Base-by-base conservation (phyloP, 2,797 vertebrate genomes). In the Rhodeus uyekii region DNA sequence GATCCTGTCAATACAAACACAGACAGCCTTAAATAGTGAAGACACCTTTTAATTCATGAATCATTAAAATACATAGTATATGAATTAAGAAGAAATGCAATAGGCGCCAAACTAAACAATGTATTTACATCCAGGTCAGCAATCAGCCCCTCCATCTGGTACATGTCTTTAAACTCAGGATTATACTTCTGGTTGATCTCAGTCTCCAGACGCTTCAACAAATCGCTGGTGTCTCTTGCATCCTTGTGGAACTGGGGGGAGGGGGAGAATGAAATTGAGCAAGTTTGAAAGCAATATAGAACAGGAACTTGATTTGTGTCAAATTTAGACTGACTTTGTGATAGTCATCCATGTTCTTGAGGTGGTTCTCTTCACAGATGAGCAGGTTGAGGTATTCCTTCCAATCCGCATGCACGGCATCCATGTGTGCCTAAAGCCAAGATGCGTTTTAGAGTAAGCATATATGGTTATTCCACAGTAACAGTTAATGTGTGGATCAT, bases 281-380 rank as follows among this genome's bases (percentile, higher is more conserved):
- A 53, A 75, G 18, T 42, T 38, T 65, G 38, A 38, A 34, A 44
- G 24, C 5, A 79, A 76, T 16, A 18, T 2, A 19, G 13, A 50
- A 19, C 53, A 58, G 2, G 19, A 71, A 42, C 61, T 44, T 0
- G 55, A 8, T n/a, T n/a, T 14, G 9, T 46, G 64, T n/a, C n/a
- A 27, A 9, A 63, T 24, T 4, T 38, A 22, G 38, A 80, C 83
- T 86, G 85, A 99, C 98, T 95, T 98, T 97, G 91, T 99, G 97
- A 89, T 96, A 98, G 81, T 99, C 97, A 8, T 97, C 96, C 98
- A 99, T 99, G 91, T 96, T 95, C 89, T 98, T 99, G n/a, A 99
- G 95, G 87, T 99, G 98, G 88, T 96, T 98, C 87, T 99, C 98
- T 91, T 99, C 98, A 0, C 98, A 99, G 91, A 99, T 99, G 60